A percentile compares a stretch with the other conserved stretches of the same genome.
These are phyloP conservation scores for Drosophila mayri DNA, from an alignment of 1,140 invertebrate genomes.

Conservation along the genomic window DNA sequence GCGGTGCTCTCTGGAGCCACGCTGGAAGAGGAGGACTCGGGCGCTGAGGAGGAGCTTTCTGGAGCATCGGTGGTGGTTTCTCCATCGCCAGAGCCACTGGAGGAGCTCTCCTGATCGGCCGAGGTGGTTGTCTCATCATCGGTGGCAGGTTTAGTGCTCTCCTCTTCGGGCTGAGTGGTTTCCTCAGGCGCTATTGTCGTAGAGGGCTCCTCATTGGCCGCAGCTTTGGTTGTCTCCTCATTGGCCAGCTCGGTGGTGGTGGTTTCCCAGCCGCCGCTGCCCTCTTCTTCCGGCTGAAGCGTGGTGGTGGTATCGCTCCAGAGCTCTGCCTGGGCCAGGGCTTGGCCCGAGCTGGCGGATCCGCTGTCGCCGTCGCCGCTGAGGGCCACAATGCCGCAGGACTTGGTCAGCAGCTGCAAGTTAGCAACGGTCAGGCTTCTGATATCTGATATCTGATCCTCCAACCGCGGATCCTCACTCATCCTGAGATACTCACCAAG, in stretches of 20 bases:
- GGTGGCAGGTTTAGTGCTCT: background rate
- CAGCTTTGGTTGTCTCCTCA: constrained; percentile 23
- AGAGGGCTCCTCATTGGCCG: background rate
- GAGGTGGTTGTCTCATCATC: background rate
- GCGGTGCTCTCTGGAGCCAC: background rate
- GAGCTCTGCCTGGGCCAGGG: constrained; percentile 29
- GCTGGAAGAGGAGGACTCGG: constrained; percentile 3
- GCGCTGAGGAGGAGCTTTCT: background rate
- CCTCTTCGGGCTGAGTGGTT: constrained; percentile 9
- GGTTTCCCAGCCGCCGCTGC: constrained; percentile 65
- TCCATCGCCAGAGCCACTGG: constrained; percentile 10
- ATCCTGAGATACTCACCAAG: constrained; percentile 50
- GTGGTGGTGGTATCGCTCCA: constrained; percentile 54
- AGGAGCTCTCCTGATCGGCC: constrained; percentile 16
- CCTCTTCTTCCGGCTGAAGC: constrained; percentile 27
- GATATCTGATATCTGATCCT: background rate
- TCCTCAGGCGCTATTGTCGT: constrained; percentile 6
- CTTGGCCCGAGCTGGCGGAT: constrained; percentile 4
- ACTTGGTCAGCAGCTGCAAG: constrained; percentile 69
- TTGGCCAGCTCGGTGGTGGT: background rate
- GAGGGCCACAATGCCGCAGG: constrained; percentile 61
- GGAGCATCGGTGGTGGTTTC: constrained; percentile 11
- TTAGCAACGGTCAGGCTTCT: constrained; percentile 43
- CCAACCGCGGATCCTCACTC: background rate
- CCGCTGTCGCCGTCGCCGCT: constrained; percentile 41